Percentiles rank a stretch among this genome's conserved stretches.
Conservation (phyloP, 2,113 vertebrate species). For the Mohoua ochrocephala region DNA sequence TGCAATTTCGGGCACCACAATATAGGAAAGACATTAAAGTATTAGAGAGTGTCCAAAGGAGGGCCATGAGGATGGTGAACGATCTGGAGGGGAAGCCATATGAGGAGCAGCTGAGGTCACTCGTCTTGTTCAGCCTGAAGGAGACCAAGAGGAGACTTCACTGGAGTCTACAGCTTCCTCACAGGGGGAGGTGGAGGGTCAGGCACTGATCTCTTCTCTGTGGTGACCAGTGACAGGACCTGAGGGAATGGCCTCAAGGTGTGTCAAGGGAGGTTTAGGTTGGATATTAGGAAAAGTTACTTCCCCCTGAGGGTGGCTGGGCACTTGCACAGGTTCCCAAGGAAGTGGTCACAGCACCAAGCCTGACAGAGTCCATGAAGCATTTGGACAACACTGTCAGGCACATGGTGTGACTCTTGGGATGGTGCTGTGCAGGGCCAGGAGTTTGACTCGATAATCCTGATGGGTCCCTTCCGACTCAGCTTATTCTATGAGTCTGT, state of each 20-base stretch:
- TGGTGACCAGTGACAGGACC: not conserved
- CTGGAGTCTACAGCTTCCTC: not conserved
- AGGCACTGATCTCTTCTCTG: not conserved
- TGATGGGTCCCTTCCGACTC: not conserved
- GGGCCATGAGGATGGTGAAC: not conserved
- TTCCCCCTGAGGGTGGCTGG: not conserved
- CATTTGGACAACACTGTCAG: not conserved
- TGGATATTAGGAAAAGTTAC: not conserved
- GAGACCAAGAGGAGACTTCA: not conserved
- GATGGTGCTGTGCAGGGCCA: not conserved
- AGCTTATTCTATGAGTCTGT: not conserved
- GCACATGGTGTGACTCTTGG: not conserved
- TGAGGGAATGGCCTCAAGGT: not conserved
- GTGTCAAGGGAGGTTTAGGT: not conserved
- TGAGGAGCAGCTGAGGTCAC: not conserved
- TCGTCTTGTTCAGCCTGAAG: not conserved
- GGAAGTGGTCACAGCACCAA: not conserved
- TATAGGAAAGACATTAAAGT: not conserved
- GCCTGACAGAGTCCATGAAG: not conserved
- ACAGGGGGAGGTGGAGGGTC: not conserved
- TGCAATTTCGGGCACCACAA: not conserved
- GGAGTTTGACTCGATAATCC: not conserved
- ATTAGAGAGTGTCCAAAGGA: not conserved
- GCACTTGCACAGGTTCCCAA: not conserved
- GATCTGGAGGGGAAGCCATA: accelerated